Conservation (phyloP, 2,113 vertebrate genomes). For the Struthio camelus region DNA sequence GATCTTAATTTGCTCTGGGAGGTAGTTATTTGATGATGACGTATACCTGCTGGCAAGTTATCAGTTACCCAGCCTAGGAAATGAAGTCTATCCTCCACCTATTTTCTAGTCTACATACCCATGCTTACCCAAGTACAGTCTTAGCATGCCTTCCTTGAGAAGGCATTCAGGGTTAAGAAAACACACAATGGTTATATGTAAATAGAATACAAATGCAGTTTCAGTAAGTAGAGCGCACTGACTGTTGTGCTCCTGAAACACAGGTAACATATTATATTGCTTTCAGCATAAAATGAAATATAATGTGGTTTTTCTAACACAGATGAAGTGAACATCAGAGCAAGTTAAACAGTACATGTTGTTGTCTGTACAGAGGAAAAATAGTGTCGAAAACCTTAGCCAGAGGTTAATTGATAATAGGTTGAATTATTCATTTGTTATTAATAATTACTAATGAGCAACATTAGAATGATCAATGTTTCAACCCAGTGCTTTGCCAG, state of each 20-base stretch:
- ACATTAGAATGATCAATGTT: slow-evolving; percentile 73
- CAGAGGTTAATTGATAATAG: slow-evolving; percentile 69
- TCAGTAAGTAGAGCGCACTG: background rate
- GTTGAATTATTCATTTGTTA: slow-evolving; percentile 73
- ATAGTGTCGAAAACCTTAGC: slow-evolving; percentile 32
- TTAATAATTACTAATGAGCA: slow-evolving; percentile 75
- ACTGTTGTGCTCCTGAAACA: background rate
- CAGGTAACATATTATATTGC: background rate
- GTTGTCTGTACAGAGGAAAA: slow-evolving; percentile 26
- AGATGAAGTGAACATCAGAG: slow-evolving; percentile 29
- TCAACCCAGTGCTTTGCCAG: slow-evolving; percentile 66
- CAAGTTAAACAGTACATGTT: slow-evolving; percentile 2
- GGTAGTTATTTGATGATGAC: background rate
- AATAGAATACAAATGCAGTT: background rate
- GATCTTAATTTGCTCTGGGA: background rate
- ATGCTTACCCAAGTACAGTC: background rate
- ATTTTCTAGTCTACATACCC: background rate
- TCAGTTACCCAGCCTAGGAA: background rate
- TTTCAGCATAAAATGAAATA: slow-evolving; percentile 21
- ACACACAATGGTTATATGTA: background rate
- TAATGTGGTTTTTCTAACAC: background rate
- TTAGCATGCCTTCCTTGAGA: background rate
- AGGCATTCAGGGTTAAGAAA: background rate
- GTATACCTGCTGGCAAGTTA: background rate
- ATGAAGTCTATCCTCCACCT: background rate